These are phyloP conservation scores for Clarias batrachus DNA, from an alignment of 2,113 vertebrate genomes.

Conservation along the genomic window DNA sequence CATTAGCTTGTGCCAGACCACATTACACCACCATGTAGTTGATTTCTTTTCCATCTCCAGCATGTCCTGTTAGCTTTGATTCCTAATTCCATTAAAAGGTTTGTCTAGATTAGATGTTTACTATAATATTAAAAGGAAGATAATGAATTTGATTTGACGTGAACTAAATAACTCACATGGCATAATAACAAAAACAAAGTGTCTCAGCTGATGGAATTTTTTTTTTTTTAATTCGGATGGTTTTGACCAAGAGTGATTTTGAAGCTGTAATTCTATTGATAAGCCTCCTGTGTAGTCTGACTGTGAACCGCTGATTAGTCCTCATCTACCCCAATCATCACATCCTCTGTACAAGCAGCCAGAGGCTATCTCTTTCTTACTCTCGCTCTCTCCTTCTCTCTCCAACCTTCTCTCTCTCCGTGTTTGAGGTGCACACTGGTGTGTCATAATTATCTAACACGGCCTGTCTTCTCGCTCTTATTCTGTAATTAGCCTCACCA, in stretches of 20 bases:
- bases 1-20: background rate
- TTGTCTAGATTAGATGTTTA: too few relatives aligned
- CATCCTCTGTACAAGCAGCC: constrained; percentile 79
- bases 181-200: background rate
- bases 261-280: constrained; percentile 47
- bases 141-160: background rate
- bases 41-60: background rate
- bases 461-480: constrained; percentile 84
- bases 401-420: constrained; percentile 46
- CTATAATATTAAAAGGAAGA: background rate
- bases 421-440: constrained; percentile 82
- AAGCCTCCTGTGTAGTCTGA: constrained; percentile 53
- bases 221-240: too few relatives aligned
- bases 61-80: background rate
- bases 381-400: constrained; percentile 2
- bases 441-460: constrained; percentile 91
- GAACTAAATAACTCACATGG: background rate
- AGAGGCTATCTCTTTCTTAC: constrained; percentile 64
- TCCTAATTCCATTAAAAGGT: background rate
- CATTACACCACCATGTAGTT: background rate
- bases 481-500: constrained; percentile 93
- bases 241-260: constrained; percentile 8
- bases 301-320: constrained; percentile 58
- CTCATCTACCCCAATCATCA: constrained; percentile 69
- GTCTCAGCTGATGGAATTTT: background rate